Conservation (phyloP, 2,113 vertebrate species). For the Dipodomys stephensi region DNA sequence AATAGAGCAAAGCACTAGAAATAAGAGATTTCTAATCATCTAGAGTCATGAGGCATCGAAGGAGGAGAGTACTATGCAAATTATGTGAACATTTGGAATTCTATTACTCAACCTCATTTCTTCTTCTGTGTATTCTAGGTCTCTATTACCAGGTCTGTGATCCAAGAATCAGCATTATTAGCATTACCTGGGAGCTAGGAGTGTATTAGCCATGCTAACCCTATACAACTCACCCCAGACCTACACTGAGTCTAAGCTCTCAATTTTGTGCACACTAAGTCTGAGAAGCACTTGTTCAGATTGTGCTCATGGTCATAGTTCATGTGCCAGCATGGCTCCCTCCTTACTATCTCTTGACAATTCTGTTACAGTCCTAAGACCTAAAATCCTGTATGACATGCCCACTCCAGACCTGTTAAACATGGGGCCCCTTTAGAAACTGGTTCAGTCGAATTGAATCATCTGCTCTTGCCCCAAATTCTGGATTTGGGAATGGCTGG, state of each 20-base stretch:
- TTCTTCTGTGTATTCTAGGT: neutral
- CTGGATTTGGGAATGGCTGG: neutral
- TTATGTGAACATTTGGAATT: neutral
- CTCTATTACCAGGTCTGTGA: neutral
- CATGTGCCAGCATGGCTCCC: no score
- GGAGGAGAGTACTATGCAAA: neutral
- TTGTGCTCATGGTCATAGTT: neutral
- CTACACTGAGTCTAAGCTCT: neutral
- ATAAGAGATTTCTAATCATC: neutral
- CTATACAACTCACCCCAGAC: neutral
- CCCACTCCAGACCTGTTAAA: neutral
- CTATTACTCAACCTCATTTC: neutral
- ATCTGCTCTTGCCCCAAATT: neutral
- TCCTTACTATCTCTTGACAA: neutral
- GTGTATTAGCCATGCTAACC: neutral
- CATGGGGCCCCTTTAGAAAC: neutral
- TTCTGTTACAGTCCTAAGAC: neutral
- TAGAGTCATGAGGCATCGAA: neutral
- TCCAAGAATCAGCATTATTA: neutral
- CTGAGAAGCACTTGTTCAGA: neutral
- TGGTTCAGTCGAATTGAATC: neutral
- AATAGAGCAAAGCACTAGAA: neutral
- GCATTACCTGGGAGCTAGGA: neutral
- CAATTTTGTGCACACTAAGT: neutral
- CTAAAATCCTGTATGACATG: neutral